A percentile compares a stretch with the other conserved stretches of the same genome.
phyloP scores from a whole-genome alignment of 2,888 invertebrate species.

The Drosophila mettleri region DNA sequence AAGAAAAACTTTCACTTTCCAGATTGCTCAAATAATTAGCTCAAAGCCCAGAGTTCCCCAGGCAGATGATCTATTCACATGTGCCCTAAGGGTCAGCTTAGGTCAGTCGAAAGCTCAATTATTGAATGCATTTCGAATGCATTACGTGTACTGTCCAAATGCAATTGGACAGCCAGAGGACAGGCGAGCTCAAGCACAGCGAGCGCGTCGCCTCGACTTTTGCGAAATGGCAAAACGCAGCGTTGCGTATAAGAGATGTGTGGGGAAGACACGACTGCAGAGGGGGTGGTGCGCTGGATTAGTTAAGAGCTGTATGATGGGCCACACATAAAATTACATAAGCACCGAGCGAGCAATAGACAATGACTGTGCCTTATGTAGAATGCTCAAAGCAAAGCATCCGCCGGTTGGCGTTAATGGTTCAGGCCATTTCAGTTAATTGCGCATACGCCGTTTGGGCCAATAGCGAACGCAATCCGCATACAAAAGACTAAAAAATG shows the following conservation, averaged over 20 bases:
- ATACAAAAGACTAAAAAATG: slow-evolving; percentile 58
- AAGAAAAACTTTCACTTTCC: slow-evolving; percentile 4
- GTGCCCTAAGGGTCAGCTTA: background rate
- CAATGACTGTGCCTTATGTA: slow-evolving; percentile 58
- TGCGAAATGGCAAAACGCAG: slow-evolving; percentile 58
- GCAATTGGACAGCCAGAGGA: slow-evolving; percentile 19
- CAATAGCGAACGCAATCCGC: slow-evolving; percentile 41
- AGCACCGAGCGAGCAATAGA: slow-evolving; percentile 46
- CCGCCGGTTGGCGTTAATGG: slow-evolving; percentile 47
- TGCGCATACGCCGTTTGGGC: slow-evolving; percentile 70
- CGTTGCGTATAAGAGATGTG: slow-evolving; percentile 57
- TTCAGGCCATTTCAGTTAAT: slow-evolving; percentile 59
- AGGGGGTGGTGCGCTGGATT: background rate
- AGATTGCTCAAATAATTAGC: background rate
- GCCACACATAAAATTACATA: slow-evolving; percentile 61
- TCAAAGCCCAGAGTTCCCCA: background rate
- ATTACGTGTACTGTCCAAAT: slow-evolving; percentile 39
- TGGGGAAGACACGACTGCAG: background rate
- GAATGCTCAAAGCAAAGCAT: slow-evolving; percentile 56
- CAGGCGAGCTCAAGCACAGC: slow-evolving; percentile 29
- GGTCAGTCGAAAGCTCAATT: slow-evolving; percentile 17
- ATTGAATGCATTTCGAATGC: slow-evolving; percentile 60
- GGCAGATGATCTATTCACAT: background rate
- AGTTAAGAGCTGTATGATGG: slow-evolving; percentile 33
- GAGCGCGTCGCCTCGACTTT: slow-evolving; percentile 44